These are phyloP conservation scores for Schmidtea mediterranea DNA, from an alignment of 1,140 invertebrate genomes.

Conservation along the genomic window DNA sequence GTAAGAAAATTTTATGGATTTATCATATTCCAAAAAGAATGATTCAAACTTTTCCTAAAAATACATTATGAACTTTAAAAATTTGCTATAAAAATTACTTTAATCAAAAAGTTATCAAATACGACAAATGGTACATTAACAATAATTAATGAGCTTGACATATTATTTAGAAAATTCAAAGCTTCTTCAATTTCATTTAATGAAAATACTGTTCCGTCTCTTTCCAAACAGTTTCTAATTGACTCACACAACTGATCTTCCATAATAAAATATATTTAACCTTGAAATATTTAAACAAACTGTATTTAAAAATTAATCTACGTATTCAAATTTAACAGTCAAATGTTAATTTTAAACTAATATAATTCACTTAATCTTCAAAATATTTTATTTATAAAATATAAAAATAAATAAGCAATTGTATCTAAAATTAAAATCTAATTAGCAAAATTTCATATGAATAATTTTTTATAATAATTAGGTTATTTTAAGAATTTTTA, in stretches of 20 bases:
- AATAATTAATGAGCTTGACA: background rate
- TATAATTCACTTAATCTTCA: no score
- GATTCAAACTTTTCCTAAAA: conserved; percentile 41
- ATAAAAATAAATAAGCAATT: no score
- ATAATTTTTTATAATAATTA: no score
- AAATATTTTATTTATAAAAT: no score
- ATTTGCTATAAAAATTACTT: background rate
- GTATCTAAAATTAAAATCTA: no score
- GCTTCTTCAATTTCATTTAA: background rate
- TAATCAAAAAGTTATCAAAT: background rate
- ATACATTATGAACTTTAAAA: conserved; percentile 3
- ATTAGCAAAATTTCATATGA: no score
- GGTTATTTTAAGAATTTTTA: no score
- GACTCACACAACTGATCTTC: background rate
- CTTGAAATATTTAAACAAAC: no score
- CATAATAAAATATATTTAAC: no score
- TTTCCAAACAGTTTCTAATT: background rate
- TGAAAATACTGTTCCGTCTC: background rate
- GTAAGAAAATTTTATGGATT: conserved; percentile 56
- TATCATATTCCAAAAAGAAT: conserved; percentile 49
- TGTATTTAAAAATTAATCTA: no score
- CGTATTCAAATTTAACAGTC: no score
- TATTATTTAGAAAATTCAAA: background rate
- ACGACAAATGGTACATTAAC: background rate
- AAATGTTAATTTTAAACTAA: no score